Percentiles rank a stretch among this genome's conserved stretches.
Evolutionary conservation across 2,113 vertebrate genomes (phyloP).

Genomic region (Meriones unguiculatus): DNA sequence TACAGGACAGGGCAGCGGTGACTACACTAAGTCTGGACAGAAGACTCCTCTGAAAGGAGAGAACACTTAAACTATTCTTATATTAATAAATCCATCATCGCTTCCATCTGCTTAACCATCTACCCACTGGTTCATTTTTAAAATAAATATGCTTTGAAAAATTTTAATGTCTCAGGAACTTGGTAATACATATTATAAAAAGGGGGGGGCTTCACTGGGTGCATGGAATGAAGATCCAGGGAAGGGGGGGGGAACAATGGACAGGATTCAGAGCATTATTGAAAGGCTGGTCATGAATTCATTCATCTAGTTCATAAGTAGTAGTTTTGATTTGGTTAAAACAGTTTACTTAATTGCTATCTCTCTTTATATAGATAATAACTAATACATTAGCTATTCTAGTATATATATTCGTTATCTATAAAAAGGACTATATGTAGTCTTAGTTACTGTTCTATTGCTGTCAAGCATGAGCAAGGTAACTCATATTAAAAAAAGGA

Average conservation of each 20-base stretch:
- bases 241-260: neutral
- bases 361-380: neutral
- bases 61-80: neutral
- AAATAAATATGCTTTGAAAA: neutral
- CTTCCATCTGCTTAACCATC: neutral
- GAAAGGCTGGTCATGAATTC: neutral
- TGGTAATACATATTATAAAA: neutral
- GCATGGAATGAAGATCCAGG: neutral
- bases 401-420: neutral
- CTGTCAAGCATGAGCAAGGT: neutral
- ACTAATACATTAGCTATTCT: no score
- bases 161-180: neutral
- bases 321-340: neutral
- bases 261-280: neutral
- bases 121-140: neutral
- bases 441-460: neutral
- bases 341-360: neutral
- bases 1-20: neutral
- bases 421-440: neutral
- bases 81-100: neutral
- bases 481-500: neutral
- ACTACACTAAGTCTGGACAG: no score
- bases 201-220: neutral
- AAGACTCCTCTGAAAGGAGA: neutral
- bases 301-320: neutral